Evolutionary conservation across 2,797 vertebrate species (phyloP).

Genomic region (Silurus aristotelis): DNA sequence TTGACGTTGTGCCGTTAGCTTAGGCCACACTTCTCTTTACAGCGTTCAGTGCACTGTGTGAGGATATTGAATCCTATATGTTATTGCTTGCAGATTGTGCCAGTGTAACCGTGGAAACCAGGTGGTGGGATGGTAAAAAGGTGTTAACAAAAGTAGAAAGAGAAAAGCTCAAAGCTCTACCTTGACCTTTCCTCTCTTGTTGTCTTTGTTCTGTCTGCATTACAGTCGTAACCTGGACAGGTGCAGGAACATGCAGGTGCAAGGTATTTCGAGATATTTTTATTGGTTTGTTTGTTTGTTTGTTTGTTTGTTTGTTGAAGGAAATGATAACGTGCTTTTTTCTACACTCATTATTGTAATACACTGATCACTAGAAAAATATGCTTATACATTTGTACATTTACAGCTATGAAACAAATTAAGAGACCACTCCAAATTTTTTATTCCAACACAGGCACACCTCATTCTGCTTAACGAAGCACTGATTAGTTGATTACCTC

Average conservation of each 20-base stretch:
- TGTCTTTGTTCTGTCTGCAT: neutral
- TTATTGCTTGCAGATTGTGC: conserved; percentile 5
- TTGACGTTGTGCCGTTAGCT: conserved; percentile 62
- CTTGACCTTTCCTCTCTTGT: conserved; percentile 10
- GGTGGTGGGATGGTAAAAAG: conserved; percentile 13
- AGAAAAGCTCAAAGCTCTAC: conserved; percentile 8
- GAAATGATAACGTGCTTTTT: neutral
- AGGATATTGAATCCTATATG: conserved; percentile 8
- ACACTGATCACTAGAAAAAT: too few species aligned
- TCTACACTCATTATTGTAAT: too few species aligned
- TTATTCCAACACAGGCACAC: too few species aligned
- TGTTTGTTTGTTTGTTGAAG: neutral
- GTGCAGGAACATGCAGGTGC: neutral
- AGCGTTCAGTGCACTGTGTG: conserved; percentile 24
- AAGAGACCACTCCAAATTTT: too few species aligned
- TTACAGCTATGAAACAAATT: too few species aligned
- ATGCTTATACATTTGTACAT: too few species aligned
- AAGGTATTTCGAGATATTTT: neutral
- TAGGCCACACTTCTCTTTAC: conserved; percentile 51
- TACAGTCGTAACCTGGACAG: neutral
- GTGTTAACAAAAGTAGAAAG: conserved; percentile 6
- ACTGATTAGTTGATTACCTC: too few species aligned
- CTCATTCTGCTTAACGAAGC: too few species aligned
- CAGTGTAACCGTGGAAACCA: conserved; percentile 40
- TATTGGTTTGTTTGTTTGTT: neutral